Evolutionary conservation across 2,797 vertebrate genomes (phyloP), one percentile per base, ranked within the genome.

Genomic region (Artibeus jamaicensis): DNA sequence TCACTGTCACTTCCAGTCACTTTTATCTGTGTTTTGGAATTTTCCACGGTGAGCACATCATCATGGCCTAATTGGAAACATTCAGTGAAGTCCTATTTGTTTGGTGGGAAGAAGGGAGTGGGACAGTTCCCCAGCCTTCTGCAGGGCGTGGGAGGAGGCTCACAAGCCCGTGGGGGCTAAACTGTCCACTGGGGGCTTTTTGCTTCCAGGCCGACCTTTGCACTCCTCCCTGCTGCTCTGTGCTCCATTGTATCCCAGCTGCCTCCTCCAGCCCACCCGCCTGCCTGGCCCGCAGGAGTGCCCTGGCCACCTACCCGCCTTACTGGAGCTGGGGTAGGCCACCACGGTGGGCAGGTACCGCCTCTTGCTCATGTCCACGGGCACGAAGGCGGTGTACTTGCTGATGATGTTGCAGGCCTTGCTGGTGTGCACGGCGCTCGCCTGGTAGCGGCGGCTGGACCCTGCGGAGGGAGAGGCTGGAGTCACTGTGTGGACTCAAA

Each of bases 381-480:
- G 99, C 88, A 99, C 96, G 0, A 99, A 99, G 0, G 98, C 99
- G 0, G 99, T 99, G 98, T 99, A 99, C 98, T 99, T 99, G 99
- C 99, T 99, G 97, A 99, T 99, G 96, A 99, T 91, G 3, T 99
- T 99, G 96, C 99, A 99, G 94, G 99, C 99, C 93, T 99, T 99
- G 98, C 99, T 99, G 97, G 99, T 99, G 97, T 99, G 99, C 92
- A 99, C 98, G 0, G 99, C 99, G 0, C 98, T 99, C 55, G 99
- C 91, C 95, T 99, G 99, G 98, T 99, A 99, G 87, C 99, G 98
- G 90, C 99, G 98, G 37, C 99, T 99, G 0, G 98, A 99, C 19
- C 99, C 99, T 99, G 98, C 2, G n/a, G 29, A 0, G 0, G 82
- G 37, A 97, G 95, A 96, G 29, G 93, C 11, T 1, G 1, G 59